A percentile compares a stretch with the other conserved stretches of the same genome.
phyloP scores from a whole-genome alignment of 2,888 invertebrate species.

The Acrobasis repandana region DNA sequence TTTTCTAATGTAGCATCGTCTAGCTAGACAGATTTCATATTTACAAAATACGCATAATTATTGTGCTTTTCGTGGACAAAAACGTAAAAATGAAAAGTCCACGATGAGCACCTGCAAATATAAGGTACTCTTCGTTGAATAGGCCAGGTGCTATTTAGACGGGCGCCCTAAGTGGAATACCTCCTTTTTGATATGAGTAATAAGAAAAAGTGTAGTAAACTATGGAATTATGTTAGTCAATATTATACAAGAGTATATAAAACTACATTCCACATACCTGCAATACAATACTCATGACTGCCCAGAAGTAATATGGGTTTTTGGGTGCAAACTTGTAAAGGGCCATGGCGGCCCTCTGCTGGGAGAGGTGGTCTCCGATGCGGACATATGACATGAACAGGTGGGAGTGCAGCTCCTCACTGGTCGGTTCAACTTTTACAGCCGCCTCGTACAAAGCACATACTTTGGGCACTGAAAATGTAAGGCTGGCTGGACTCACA shows the following conservation, averaged over 20 bases:
- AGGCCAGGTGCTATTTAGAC: no score
- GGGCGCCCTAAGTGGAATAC: no score
- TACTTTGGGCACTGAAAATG: conserved; percentile 90
- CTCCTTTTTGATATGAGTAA: no score
- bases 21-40: no score
- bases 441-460: conserved; percentile 95
- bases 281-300: conserved; percentile 97
- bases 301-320: conserved; percentile 99
- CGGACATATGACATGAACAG: conserved; percentile 98
- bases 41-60: no score
- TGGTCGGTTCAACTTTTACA: conserved; percentile 91
- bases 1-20: no score
- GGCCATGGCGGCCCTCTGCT: conserved; percentile 94
- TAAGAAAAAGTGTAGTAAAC: no score
- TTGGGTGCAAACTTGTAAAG: conserved; percentile 96
- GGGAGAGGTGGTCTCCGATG: conserved; percentile 93
- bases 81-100: no score
- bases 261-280: conserved; percentile 83
- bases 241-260: not conserved
- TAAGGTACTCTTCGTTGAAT: no score
- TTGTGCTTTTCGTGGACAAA: no score
- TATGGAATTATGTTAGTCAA: no score
- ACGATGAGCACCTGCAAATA: no score
- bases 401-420: conserved; percentile 96
- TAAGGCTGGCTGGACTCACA: not conserved